Evolutionary conservation across 2,113 vertebrate genomes (phyloP).

Genomic region (Takifugu bimaculatus): DNA sequence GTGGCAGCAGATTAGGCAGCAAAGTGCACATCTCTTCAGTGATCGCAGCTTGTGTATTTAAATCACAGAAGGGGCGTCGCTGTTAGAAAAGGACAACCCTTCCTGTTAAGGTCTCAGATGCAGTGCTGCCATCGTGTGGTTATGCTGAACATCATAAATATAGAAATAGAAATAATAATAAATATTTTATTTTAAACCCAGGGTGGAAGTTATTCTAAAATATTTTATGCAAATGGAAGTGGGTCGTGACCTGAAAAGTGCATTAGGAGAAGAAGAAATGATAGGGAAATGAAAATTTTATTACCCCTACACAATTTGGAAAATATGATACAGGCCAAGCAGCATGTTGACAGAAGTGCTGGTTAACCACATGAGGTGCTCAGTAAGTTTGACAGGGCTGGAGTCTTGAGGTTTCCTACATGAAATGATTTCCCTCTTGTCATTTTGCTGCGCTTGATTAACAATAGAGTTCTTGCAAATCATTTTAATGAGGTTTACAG

Average conservation of each 20-base stretch:
- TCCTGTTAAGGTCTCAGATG: slow-evolving; percentile 27
- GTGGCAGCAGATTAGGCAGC: slow-evolving; percentile 24
- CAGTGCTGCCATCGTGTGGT: slow-evolving; percentile 71
- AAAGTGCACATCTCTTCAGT: slow-evolving; percentile 21
- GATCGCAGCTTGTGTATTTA: slow-evolving; percentile 12
- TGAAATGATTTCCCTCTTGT: slow-evolving; percentile 42
- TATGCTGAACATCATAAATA: slow-evolving; percentile 1
- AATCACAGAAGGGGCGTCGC: not conserved
- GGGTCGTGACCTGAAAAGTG: too few species aligned
- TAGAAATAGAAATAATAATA: not conserved
- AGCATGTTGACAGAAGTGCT: slow-evolving; percentile 9
- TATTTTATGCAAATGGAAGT: too few species aligned
- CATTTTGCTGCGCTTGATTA: slow-evolving; percentile 48
- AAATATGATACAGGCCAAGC: not conserved
- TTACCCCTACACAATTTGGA: not conserved
- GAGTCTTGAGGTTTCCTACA: slow-evolving; percentile 19
- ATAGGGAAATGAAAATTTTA: not conserved
- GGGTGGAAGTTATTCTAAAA: too few species aligned
- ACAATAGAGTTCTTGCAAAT: slow-evolving; percentile 36
- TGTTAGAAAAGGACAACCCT: not conserved
- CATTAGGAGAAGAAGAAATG: not conserved
- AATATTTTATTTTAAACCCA: too few species aligned
- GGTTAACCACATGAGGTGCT: slow-evolving; percentile 26
- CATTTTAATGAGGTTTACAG: slow-evolving; percentile 48
- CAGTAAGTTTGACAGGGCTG: slow-evolving; percentile 2